Conservation (phyloP, 2,888 invertebrate species). For the Cataglyphis livida region DNA sequence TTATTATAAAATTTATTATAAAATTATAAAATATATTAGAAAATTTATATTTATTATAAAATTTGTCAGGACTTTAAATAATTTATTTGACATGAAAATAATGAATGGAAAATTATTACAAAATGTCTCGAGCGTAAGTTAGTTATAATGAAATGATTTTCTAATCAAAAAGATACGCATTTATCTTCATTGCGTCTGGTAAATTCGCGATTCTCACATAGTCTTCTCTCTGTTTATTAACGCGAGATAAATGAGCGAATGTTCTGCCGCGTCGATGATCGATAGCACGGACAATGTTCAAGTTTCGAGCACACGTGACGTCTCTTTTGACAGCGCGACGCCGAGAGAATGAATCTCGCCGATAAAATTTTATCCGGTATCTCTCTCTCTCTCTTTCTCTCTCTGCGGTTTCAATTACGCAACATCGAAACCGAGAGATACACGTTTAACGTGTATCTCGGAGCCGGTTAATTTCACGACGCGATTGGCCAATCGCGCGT, state of each 20-base stretch:
- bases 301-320: conserved; percentile 18
- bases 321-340: neutral
- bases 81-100: neutral
- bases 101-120: neutral
- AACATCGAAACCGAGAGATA: conserved; percentile 42
- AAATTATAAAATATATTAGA: neutral
- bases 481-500: conserved; percentile 40
- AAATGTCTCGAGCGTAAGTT: neutral
- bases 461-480: conserved; percentile 26
- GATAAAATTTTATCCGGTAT: conserved; percentile 48
- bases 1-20: neutral
- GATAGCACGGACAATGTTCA: neutral
- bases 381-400: conserved; percentile 12
- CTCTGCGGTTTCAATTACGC: conserved; percentile 46
- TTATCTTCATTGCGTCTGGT: conserved; percentile 9
- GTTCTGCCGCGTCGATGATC: neutral
- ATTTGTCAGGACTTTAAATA: neutral
- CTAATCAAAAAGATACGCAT: neutral
- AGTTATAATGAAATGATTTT: neutral
- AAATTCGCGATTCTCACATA: neutral
- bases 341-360: neutral
- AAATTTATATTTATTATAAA: too few species aligned
- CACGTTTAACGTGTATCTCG: conserved; percentile 37
- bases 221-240: neutral
- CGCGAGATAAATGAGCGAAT: neutral